Evolutionary conservation across 1,140 invertebrate species (phyloP).

Genomic region (Marisa cornuarietis): DNA sequence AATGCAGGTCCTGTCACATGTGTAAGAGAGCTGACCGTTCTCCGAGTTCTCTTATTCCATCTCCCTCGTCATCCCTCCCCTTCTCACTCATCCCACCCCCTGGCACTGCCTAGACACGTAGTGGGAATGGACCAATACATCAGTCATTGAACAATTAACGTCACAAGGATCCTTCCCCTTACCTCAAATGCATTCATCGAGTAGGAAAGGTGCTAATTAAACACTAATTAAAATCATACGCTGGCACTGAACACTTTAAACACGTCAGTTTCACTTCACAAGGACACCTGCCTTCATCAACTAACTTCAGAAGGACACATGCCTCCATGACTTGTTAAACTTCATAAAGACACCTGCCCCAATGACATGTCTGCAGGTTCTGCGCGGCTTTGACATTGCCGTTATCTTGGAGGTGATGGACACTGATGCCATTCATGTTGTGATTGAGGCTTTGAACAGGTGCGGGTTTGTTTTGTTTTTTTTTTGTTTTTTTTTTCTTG

Average conservation of each 20-base stretch:
- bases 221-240: background rate
- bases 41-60: background rate
- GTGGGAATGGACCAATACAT: no score
- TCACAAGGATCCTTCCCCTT: no score
- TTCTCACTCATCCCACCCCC: background rate
- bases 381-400: constrained; percentile 11
- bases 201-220: no score
- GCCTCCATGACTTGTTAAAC: background rate
- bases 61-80: background rate
- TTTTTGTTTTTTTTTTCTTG: background rate
- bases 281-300: background rate
- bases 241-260: background rate
- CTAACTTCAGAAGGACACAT: background rate
- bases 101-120: no score
- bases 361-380: constrained; percentile 1
- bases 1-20: background rate
- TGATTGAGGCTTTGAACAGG: constrained; percentile 8
- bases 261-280: background rate
- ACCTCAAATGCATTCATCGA: no score
- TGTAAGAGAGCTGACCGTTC: background rate
- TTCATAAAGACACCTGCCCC: background rate
- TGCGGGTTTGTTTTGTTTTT: background rate
- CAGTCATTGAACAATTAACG: no score
- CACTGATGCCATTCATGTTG: background rate
- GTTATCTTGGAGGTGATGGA: constrained; percentile 15